A percentile compares a stretch with the other conserved stretches of the same genome.
These are phyloP conservation scores for Chelmon rostratus DNA, from an alignment of 2,797 vertebrate genomes.

Conservation along the genomic window DNA sequence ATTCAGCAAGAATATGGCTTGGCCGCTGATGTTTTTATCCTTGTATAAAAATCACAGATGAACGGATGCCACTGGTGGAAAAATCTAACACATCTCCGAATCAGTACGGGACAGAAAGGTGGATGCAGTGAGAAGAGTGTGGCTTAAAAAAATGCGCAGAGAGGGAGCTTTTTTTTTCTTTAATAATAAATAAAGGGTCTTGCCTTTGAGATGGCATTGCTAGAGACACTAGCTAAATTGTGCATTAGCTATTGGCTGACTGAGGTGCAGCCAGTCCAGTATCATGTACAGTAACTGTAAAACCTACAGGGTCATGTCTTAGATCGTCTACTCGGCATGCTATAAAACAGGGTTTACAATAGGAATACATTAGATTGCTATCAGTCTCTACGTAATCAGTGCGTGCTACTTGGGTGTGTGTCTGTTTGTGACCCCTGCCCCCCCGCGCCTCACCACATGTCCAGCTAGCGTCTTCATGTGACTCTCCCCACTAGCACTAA, in stretches of 20 bases:
- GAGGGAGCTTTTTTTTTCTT: constrained; percentile 10
- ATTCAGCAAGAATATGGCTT: constrained; percentile 76
- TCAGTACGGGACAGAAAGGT: constrained; percentile 49
- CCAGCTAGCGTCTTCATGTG: constrained; percentile 34
- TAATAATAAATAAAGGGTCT: constrained; percentile 68
- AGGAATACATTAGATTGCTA: constrained; percentile 74
- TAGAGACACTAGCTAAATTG: constrained; percentile 73
- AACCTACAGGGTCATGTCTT: constrained; percentile 73
- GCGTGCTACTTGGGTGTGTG: constrained; percentile 69
- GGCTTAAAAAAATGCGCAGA: constrained; percentile 50
- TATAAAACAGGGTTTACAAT: constrained; percentile 78
- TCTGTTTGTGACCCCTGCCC: constrained; percentile 50
- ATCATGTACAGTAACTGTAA: constrained; percentile 57
- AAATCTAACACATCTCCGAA: constrained; percentile 46
- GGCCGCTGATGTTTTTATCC: constrained; percentile 45
- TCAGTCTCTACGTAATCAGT: constrained; percentile 74
- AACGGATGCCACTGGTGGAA: constrained; percentile 21
- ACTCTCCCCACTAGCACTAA: constrained; percentile 20
- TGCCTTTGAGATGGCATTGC: constrained; percentile 67
- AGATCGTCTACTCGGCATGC: constrained; percentile 80
- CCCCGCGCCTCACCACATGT: neutral
- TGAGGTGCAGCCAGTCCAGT: constrained; percentile 74
- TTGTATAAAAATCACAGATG: constrained; percentile 65
- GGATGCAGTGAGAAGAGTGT: constrained; percentile 39
- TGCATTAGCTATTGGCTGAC: constrained; percentile 77